phyloP scores from a whole-genome alignment of 2,888 invertebrate species.

The Ctena decussata region DNA sequence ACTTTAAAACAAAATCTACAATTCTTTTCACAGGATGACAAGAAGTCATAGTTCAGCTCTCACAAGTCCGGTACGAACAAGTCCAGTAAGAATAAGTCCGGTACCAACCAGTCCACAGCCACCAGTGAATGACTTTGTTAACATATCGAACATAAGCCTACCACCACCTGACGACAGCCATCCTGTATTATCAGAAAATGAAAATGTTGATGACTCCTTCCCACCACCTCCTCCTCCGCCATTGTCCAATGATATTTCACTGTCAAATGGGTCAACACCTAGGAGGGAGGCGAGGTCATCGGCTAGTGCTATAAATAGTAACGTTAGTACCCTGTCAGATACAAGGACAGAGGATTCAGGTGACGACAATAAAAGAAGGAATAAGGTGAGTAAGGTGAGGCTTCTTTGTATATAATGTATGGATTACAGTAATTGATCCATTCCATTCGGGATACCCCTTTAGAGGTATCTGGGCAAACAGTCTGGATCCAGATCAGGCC shows the following conservation, averaged over 20 bases:
- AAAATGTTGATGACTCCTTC: no score
- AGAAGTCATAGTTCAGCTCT: background rate
- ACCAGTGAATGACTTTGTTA: background rate
- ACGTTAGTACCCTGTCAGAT: conserved; percentile 74
- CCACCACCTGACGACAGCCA: background rate
- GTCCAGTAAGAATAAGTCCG: conserved; percentile 1
- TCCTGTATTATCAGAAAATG: no score
- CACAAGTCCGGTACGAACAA: background rate
- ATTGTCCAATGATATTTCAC: conserved; percentile 54
- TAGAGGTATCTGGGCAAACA: no score
- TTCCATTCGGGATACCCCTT: no score
- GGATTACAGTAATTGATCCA: no score
- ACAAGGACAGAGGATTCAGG: conserved; percentile 76
- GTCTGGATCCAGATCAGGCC: no score
- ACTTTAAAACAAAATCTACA: no score
- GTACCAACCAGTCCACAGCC: background rate
- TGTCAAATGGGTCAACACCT: conserved; percentile 55
- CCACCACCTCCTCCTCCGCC: conserved; percentile 79
- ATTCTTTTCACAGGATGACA: background rate
- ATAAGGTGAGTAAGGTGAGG: conserved; percentile 67
- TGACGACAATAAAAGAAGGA: conserved; percentile 75
- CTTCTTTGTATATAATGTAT: no score
- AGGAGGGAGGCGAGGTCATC: conserved; percentile 59
- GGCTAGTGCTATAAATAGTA: conserved; percentile 69
- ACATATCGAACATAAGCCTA: background rate